Base-by-base conservation (phyloP, 1,140 invertebrate genomes). In the Adelges cooleyi region DNA sequence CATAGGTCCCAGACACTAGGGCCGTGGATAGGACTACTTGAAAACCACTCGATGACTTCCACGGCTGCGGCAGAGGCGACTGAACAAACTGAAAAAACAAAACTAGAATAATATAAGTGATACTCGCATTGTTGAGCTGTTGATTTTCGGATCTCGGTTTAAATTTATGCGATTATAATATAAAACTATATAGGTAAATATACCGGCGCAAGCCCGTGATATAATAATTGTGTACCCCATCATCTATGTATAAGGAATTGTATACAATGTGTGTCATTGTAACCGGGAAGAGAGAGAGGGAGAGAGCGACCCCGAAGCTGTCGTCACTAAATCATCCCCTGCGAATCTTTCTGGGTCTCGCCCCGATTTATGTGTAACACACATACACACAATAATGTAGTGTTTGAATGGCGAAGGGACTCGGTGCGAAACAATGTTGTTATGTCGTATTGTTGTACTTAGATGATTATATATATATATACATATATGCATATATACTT, bases 271-370 rank as follows among this genome's bases (percentile, higher is more conserved):
- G 29, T 33, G 29, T 33, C 29, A 33, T 33, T 33, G 29, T 33
- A 33, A 5, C 29, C 11, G 29, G 29, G n/a, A n/a, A n/a, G n/a
- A n/a, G n/a, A n/a, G n/a, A n/a, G n/a, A n/a, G n/a, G n/a, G n/a
- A n/a, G n/a, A n/a, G n/a, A n/a, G n/a, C n/a, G n/a, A n/a, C n/a
- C n/a, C 38, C 1, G 20, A 25, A 62, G 42, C 56, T 62, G 56
- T 62, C 56, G 56, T 62, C 56, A 62, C 56, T 48, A 46, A 62
- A 62, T 62, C 56, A 46, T 62, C 40, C 42, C 56, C 56, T 59
- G 42, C 42, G 54, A 46, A n/a, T 44, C 29, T 33, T 33, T 33
- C 29, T 59, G 50, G 23, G 36, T 44, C 42, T 40, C 54, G 38
- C 44, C 25, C 42, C 38, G 42, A 22, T 56, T 56, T 13, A 17